A percentile compares a stretch with the other conserved stretches of the same genome.
These are phyloP conservation scores for Cynopterus sphinx DNA, from an alignment of 2,797 vertebrate species.

Conservation along the genomic window DNA sequence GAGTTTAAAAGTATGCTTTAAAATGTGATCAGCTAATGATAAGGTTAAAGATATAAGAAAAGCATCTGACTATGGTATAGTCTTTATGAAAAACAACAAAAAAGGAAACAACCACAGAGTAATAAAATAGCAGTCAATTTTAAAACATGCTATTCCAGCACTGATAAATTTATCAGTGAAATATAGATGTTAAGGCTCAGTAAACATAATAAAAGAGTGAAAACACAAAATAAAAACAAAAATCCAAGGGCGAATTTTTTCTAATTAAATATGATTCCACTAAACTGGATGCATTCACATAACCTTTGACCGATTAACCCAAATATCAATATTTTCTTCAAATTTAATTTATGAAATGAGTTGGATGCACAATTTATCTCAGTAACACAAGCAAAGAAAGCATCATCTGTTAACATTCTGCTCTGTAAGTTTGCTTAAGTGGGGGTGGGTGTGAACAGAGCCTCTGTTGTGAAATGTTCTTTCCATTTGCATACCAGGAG, in stretches of 20 bases:
- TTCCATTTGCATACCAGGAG: slow-evolving; percentile 86
- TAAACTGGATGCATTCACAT: slow-evolving; percentile 70
- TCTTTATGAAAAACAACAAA: not conserved
- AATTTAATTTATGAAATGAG: slow-evolving; percentile 84
- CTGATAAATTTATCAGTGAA: not conserved
- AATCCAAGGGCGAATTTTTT: slow-evolving; percentile 62
- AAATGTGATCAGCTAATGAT: not conserved
- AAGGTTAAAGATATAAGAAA: not conserved
- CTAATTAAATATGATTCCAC: slow-evolving; percentile 54
- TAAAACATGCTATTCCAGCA: not conserved
- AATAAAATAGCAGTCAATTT: not conserved
- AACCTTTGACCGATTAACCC: slow-evolving; percentile 68
- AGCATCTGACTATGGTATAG: not conserved
- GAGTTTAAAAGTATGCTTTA: not conserved
- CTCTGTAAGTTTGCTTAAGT: slow-evolving; percentile 81
- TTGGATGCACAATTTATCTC: slow-evolving; percentile 79
- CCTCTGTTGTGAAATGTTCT: slow-evolving; percentile 82
- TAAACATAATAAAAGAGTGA: not conserved
- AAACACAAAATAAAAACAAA: slow-evolving; percentile 62
- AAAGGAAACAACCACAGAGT: not conserved
- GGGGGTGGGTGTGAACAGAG: slow-evolving; percentile 83
- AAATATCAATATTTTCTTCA: slow-evolving; percentile 80
- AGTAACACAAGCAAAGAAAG: slow-evolving; percentile 85
- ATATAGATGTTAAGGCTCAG: not conserved
- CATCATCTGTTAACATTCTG: slow-evolving; percentile 87